Base-by-base conservation (phyloP, 1,140 invertebrate species). In the Diploscapter pachys region DNA sequence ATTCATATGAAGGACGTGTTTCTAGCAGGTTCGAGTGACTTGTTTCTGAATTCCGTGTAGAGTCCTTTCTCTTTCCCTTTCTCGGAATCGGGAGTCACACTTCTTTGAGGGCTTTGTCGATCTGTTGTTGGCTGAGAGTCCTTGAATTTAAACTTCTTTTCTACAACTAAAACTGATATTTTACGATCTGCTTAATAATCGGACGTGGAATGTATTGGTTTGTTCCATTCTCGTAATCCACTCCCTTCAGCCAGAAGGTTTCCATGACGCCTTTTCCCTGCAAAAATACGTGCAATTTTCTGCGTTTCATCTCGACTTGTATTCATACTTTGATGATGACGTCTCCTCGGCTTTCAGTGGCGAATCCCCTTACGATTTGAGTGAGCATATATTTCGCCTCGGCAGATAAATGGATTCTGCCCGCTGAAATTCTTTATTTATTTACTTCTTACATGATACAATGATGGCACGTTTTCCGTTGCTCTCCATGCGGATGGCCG, bases 401-500 rank as follows among this genome's bases (percentile, higher is more conserved):
- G 4, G 65, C 63, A 13, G 82, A 79, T 9, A 84, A 73, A 70
- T 84, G 83, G 70, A 84, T 84, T 55, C 66, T 61, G 55, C 79
- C 79, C 13, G 82, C 82, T 83, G 51, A 65, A 31, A 3, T n/a
- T 56, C 69, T 2, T 0, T 66, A 52, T 4, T 52, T 8, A 49
- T 48, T 73, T 56, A 31, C 54, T 71, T 55, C 67, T 13, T 61
- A 6, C 6, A 57, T 55, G 2, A n/a, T 11, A 61, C n/a, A 66
- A 65, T n/a, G n/a, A 9, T 76, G 63, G 70, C 49, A 85, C 81
- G 79, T 78, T 83, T 83, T 73, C 81, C 80, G 72, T 81, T 88
- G 53, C 85, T 87, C 87, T 96, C 93, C 93, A 96, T 94, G 78
- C 93, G 89, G 2, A 91, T 92, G 0, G 93, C 93, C 8, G 93